Percentiles rank a stretch among this genome's conserved stretches.
phyloP scores from a whole-genome alignment of 2,888 invertebrate genomes.

The Nephrocerus scutellatus region DNA sequence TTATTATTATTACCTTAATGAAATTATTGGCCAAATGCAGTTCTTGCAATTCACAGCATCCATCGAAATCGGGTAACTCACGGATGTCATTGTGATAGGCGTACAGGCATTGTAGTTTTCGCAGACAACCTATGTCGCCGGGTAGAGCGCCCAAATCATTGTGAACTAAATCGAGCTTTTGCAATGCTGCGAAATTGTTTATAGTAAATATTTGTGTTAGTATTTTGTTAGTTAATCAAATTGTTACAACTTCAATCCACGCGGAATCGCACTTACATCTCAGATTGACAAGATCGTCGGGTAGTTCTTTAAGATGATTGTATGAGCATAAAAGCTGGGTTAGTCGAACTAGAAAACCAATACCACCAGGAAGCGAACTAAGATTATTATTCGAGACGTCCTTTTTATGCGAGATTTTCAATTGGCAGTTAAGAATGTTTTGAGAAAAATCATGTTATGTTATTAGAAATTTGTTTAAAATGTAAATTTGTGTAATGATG shows the following conservation, averaged over 20 bases:
- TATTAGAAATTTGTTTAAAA: no score
- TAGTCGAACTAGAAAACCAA: constrained; percentile 76
- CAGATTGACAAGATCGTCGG: constrained; percentile 74
- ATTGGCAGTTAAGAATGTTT: no score
- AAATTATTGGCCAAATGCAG: constrained; percentile 77
- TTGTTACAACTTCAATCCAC: neutral
- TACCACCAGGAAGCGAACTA: constrained; percentile 64
- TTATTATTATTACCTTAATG: constrained; percentile 55
- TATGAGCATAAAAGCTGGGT: constrained; percentile 65
- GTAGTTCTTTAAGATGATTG: constrained; percentile 67
- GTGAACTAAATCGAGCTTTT: constrained; percentile 65
- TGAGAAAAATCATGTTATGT: no score
- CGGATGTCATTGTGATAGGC: constrained; percentile 76
- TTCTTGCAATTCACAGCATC: constrained; percentile 70
- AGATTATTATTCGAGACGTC: constrained; percentile 74
- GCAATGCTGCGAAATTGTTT: constrained; percentile 45
- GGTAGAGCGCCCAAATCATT: constrained; percentile 64
- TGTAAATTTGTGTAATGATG: no score
- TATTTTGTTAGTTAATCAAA: neutral
- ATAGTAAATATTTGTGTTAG: neutral
- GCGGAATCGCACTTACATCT: constrained; percentile 65
- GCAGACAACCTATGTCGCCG: constrained; percentile 60
- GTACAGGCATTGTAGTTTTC: constrained; percentile 68
- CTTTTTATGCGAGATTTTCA: no score
- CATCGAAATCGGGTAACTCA: constrained; percentile 67